phyloP scores from a whole-genome alignment of 2,888 invertebrate species.

The Drosophila niveifrons region DNA sequence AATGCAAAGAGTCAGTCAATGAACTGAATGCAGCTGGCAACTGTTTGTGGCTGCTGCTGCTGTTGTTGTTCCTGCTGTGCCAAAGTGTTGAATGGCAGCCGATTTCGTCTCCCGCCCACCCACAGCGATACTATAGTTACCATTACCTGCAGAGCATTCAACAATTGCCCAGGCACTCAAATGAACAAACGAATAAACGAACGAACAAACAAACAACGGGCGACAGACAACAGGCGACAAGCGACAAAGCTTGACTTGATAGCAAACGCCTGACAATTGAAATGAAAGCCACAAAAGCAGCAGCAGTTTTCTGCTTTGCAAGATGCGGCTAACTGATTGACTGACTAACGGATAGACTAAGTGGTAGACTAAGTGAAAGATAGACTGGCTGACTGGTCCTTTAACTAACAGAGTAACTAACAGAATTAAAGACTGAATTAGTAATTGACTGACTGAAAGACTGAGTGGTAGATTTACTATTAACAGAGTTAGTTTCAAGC shows the following conservation, averaged over 20 bases:
- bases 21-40: constrained; percentile 66
- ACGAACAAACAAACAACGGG: constrained; percentile 4
- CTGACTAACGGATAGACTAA: constrained; percentile 1
- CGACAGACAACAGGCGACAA: constrained; percentile 35
- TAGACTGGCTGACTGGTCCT: background rate
- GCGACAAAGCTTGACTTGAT: constrained; percentile 51
- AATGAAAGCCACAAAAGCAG: constrained; percentile 48
- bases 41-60: constrained; percentile 13
- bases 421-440: background rate
- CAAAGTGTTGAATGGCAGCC: constrained; percentile 50
- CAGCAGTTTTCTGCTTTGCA: constrained; percentile 1
- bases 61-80: constrained; percentile 42
- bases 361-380: constrained; percentile 13
- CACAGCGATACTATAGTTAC: constrained; percentile 7
- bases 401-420: background rate
- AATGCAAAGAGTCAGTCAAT: constrained; percentile 61
- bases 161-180: constrained; percentile 38
- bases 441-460: background rate
- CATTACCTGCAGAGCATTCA: constrained; percentile 33
- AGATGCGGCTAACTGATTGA: background rate
- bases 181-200: constrained; percentile 22
- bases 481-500: too few relatives aligned
- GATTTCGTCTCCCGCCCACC: background rate
- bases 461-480: background rate
- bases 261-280: constrained; percentile 72